Conservation (phyloP, 1,140 invertebrate genomes). For the Antheraea mylitta region DNA sequence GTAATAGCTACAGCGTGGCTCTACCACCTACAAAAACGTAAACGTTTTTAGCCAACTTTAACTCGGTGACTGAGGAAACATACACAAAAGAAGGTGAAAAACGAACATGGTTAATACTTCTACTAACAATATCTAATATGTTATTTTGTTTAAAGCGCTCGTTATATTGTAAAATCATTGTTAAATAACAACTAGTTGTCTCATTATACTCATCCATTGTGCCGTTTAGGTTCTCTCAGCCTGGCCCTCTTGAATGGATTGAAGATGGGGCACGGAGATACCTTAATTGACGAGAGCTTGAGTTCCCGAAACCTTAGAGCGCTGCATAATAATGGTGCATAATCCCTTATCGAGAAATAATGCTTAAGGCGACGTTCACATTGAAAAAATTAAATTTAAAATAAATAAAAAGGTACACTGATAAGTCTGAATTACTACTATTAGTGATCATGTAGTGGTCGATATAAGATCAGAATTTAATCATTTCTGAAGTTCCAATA, state of each 20-base stretch:
- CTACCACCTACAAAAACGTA: too few species aligned
- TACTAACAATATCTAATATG: neutral
- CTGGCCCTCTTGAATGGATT: conserved; percentile 42
- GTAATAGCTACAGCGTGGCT: too few species aligned
- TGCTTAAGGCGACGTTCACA: conserved; percentile 47
- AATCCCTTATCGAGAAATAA: conserved; percentile 64
- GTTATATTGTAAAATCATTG: conserved; percentile 3
- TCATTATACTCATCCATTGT: conserved; percentile 68
- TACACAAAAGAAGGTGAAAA: too few species aligned
- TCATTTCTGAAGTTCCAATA: too few species aligned
- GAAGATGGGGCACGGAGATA: conserved; percentile 69
- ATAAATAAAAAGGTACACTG: neutral
- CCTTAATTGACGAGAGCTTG: conserved; percentile 74
- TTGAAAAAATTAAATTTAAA: neutral
- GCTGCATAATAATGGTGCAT: conserved; percentile 73
- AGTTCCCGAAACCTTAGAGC: conserved; percentile 70
- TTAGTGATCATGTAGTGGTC: too few species aligned
- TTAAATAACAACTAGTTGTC: conserved; percentile 39
- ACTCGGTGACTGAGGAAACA: too few species aligned
- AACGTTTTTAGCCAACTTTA: too few species aligned
- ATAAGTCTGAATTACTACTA: too few species aligned
- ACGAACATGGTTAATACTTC: too few species aligned
- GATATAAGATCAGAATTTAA: too few species aligned
- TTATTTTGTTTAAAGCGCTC: neutral
- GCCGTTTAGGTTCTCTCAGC: conserved; percentile 51